Base-by-base conservation (phyloP, 2,888 invertebrate species). In the Xanthorhoe designata region DNA sequence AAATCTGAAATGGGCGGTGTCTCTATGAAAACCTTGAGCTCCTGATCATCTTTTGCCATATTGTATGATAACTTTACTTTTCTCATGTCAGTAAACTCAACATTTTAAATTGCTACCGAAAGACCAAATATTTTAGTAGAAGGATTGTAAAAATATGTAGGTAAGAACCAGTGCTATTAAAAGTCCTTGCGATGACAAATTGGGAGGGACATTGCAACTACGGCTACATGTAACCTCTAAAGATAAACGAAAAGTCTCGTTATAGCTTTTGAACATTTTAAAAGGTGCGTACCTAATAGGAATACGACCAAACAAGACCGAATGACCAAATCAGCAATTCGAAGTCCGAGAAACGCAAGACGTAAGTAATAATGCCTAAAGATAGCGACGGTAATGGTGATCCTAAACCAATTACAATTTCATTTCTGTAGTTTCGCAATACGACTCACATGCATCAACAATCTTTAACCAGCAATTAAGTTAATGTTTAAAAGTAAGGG, bases 361-460 rank as follows among this genome's bases (percentile, higher is more conserved):
- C 29, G 53, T 19, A 52, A 13, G 47, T 45, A 56, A 45, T 29
- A 42, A 45, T 56, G 56, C 29, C 54, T 42, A 55, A 55, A 55
- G 18, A 55, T n/a, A 19, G 54, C 4, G 9, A 54, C 5, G 8
- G 35, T 47, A 32, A 24, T 56, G 45, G 57, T 56, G 47, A 57
- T 53, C 32, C 29, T 57, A 57, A 9, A 50, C 58, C 35, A 35
- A 50, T 58, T 50, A 47, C 47, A n/a, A n/a, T 49, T 49, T 35
- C 32, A 19, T 57, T 50, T 38, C 35, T 19, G 38, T 50, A 2
- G 29, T 50, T 61, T 52, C 42, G 45, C 18, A 53, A 53, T 24
- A 19, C 6, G 47, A 47, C 17, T 13, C 47, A 17, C 47, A 3
- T 7, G 15, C 47, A 47, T 7, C 47, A 15, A 15, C 47, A 17